Percentiles rank a stretch among this genome's conserved stretches.
Conservation (phyloP, 2,888 invertebrate genomes). For the Gandaritis pyraliata region DNA sequence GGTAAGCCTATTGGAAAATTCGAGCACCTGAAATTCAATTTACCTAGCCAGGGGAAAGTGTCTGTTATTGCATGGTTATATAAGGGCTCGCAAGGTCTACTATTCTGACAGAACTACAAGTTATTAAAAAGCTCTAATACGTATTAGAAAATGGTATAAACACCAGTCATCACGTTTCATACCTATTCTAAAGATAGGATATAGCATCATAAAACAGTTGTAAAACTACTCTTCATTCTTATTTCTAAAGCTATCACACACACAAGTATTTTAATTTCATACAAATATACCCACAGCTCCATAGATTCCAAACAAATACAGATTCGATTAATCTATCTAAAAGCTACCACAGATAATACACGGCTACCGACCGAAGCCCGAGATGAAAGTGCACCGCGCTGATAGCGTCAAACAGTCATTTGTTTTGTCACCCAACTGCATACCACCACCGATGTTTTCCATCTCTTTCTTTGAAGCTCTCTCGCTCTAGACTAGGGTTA, state of each 20-base stretch:
- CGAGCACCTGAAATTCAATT: no score
- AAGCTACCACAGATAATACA: constrained; percentile 30
- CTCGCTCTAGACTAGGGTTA: constrained; percentile 4
- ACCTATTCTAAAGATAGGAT: neutral
- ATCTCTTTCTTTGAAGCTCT: constrained; percentile 17
- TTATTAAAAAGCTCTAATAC: no score
- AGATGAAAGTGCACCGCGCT: constrained; percentile 65
- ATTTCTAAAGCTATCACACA: no score
- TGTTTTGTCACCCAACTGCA: constrained; percentile 74
- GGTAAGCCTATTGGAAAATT: no score
- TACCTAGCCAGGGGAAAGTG: no score
- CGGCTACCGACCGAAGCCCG: constrained; percentile 49
- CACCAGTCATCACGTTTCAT: neutral
- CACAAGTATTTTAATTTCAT: no score
- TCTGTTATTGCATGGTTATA: no score
- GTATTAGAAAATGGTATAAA: no score
- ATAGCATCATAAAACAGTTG: neutral
- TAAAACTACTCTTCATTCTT: neutral
- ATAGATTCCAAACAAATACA: neutral
- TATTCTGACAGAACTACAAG: no score
- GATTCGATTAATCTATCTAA: constrained; percentile 18
- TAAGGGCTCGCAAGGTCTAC: no score
- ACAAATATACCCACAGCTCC: no score
- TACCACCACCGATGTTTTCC: constrained; percentile 53
- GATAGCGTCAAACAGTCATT: constrained; percentile 84